Evolutionary conservation across 2,113 vertebrate genomes (phyloP), one percentile per base, ranked within the genome.

Genomic region (Oncorhynchus gorbuscha): DNA sequence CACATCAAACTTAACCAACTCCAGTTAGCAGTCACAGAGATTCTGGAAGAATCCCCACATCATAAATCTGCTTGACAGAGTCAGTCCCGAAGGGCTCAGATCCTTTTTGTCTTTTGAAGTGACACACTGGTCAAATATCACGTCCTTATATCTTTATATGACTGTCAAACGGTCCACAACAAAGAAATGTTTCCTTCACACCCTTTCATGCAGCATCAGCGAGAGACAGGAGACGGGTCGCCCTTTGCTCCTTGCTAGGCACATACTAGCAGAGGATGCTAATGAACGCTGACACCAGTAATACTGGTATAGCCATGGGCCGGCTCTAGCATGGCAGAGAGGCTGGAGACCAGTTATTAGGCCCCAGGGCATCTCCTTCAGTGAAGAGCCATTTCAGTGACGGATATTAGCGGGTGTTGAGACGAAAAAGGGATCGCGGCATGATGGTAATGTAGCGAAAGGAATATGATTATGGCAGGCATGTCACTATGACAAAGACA

Each of bases 1-100:
- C 16, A 32, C 70, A 81, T 88, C 80, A 86, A 81, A 79, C 69
- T 79, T 4, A 68, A 77, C 1, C 6, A 58, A 73, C 35, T 66
- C 24, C 65, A 68, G 30, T 68, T 71, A 24, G 73, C 70, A 4
- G 13, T 5, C 1, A 18, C 24, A 22, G 2, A 30, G 28, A 30
- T 28, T 67, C 28, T 4, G 7, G 64, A 26, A 66, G 51, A 55
- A 66, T 66, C 12, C 64, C 22, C 11, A 67, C 65, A 16, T 14
- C 4, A 67, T 22, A 67, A 18, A 14, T 14, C 30, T 67, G 65
- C 26, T 16, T 22, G 14, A 67, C 65, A 14, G 65, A 67, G 30
- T 67, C 65, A 67, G 11, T 18, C 26, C 12, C 4, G 13, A 18
- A 14, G 65, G 13, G 24, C 14, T 3, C 24, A 14, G 28, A 67